Conservation (phyloP, 2,797 vertebrate species). For the Falco naumanni region DNA sequence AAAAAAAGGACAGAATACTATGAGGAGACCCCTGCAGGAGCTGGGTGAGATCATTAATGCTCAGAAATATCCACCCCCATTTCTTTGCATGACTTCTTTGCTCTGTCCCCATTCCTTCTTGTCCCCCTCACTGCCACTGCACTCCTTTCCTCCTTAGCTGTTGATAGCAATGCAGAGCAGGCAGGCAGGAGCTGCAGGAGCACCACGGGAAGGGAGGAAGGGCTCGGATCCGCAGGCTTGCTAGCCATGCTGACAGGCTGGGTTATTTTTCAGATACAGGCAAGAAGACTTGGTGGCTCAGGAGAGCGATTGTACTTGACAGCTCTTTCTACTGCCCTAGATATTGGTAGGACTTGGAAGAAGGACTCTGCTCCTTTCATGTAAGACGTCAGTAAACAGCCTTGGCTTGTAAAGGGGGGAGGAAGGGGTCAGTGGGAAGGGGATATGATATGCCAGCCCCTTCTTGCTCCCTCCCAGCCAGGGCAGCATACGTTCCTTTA, state of each 20-base stretch:
- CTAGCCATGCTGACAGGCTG: background rate
- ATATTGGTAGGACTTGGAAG: background rate
- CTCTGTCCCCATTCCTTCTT: background rate
- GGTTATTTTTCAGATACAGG: background rate
- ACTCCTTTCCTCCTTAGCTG: background rate
- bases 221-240: background rate
- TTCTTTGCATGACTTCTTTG: background rate
- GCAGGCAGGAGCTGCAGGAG: background rate
- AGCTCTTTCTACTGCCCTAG: background rate
- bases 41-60: background rate
- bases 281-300: background rate
- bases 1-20: background rate
- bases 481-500: background rate
- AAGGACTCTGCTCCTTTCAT: background rate
- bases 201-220: background rate
- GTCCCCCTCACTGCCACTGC: background rate
- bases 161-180: background rate
- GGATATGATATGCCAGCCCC: background rate
- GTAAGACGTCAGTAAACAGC: fast-evolving
- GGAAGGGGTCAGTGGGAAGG: background rate
- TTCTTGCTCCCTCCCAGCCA: background rate
- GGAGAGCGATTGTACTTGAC: background rate
- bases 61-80: background rate
- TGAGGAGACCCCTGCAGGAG: background rate
- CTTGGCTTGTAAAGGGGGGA: background rate